These are phyloP conservation scores for Lampris incognitus DNA, from an alignment of 2,113 vertebrate genomes.

Conservation along the genomic window DNA sequence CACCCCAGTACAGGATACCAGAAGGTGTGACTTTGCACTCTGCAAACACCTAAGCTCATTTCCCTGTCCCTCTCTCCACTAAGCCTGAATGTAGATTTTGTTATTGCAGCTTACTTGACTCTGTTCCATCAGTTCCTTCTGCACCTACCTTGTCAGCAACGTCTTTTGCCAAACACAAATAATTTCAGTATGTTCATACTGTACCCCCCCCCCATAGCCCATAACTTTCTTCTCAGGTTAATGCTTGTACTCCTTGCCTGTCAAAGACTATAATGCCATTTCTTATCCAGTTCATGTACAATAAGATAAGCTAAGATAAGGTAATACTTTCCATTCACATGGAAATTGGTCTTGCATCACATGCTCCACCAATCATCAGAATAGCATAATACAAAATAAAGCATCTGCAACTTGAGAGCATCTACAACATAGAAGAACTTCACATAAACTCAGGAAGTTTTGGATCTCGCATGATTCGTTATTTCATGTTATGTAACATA, in stretches of 20 bases:
- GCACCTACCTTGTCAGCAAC: conserved; percentile 31
- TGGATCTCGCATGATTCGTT: neutral
- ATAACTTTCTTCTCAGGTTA: conserved; percentile 37
- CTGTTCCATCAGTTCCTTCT: conserved; percentile 19
- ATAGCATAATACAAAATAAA: too few species aligned
- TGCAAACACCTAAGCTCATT: conserved; percentile 37
- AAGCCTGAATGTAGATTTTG: conserved; percentile 17
- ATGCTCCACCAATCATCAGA: too few species aligned
- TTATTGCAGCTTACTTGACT: conserved; percentile 50
- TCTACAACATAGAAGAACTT: too few species aligned
- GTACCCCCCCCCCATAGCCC: neutral
- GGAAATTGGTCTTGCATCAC: too few species aligned
- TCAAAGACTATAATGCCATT: conserved; percentile 2
- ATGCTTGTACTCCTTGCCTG: conserved; percentile 33
- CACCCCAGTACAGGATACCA: conserved; percentile 16
- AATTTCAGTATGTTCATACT: conserved; percentile 35
- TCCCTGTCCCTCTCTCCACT: conserved; percentile 1
- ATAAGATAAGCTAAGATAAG: neutral
- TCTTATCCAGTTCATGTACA: conserved; percentile 9
- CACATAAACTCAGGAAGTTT: too few species aligned
- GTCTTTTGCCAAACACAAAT: conserved; percentile 28
- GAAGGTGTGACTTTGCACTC: conserved; percentile 43
- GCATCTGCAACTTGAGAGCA: too few species aligned
- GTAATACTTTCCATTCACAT: too few species aligned
- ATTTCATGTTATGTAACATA: conserved; percentile 7